Evolutionary conservation across 2,888 invertebrate species (phyloP), one percentile per base, ranked within the genome.

Genomic region (Tanypteryx hageni): DNA sequence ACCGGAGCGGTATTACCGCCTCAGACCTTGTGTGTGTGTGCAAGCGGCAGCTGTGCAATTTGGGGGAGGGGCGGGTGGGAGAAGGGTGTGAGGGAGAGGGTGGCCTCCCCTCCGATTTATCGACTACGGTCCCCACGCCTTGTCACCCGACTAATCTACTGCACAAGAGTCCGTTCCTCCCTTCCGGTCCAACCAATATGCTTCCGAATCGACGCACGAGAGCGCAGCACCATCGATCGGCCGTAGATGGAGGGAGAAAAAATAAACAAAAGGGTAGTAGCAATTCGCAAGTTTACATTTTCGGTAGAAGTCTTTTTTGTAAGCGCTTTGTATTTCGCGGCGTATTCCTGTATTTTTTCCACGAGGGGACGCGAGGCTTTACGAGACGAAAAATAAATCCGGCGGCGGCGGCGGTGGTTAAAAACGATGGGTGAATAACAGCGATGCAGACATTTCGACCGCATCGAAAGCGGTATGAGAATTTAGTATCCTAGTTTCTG

Each of bases 121-220:
- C 76, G 76, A 76, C 76, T 76, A 68, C 68, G 68, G 68, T 9
- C 68, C 64, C 64, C 18, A 64, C 64, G 64, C 64, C 68, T 68
- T 68, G 76, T 76, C 76, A 27, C 22, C 22, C 13, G 27, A 0
- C 76, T 76, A 76, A 76, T 76, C 76, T 27, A 76, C 22, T 76
- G 76, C 76, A 76, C 22, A 10, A 18, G 9, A 10, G 68, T 68
- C 68, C 68, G 18, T 22, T n/a, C 68, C 18, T 22, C 8, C 13
- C 68, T 68, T 68, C 76, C 76, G 76, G 22, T 76, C 22, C 76
- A 13, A 76, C 76, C 76, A 76, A 76, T 76, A 76, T 76, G 76
- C 27, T 76, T 76, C 76, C 76, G 76, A 13, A 13, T 76, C 22
- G 27, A 27, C 76, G 22, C 76, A 13, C 76, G 27, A 11, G 76